Base-by-base conservation (phyloP, 2,113 vertebrate genomes). In the Toxostoma redivivum region DNA sequence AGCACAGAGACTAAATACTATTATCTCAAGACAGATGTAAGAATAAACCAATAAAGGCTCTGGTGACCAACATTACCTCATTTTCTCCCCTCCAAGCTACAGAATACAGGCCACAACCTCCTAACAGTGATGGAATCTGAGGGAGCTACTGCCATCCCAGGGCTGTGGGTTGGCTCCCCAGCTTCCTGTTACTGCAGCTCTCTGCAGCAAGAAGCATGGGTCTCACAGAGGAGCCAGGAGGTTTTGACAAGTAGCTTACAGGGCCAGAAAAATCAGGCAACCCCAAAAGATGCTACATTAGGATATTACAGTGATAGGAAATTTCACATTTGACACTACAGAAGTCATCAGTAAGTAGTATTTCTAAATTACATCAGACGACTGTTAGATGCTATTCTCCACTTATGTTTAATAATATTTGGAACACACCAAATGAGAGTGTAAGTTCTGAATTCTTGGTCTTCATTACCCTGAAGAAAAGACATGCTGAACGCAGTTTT, bases 141-240 rank as follows among this genome's bases (percentile, higher is more conserved):
- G 15, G 15, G 20, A 76, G 31, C 25, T 80, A 13, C 54, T 33
- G n/a, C 18, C 37, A 77, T 18, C 18, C 38, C 62, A 61, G 25
- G 28, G 25, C 42, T 47, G 12, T 15, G 18, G 16, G 8, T 2
- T 56, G 40, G 37, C 54, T 73, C 22, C 66, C 24, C 76, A 88
- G 42, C 54, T 48, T 73, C 21, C 69, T 12, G 5, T 15, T 19
- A 19, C 44, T 51, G 44, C 66, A 90, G 66, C 8, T 5, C 42
- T 62, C 56, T 45, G 12, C 42, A 81, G 44, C 0, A 2, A 72
- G 40, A 9, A 61, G 28, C 65, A 42, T 0, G 0, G 19, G 5
- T 53, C 51, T 53, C 51, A 40, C 24, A 30, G 7, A 54, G 12
- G 28, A 80, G 62, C 13, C 90, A 69, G 37, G 42, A 70, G 28